Evolutionary conservation across 2,797 vertebrate genomes (phyloP).

Genomic region (Stomatorhinus walkeri): DNA sequence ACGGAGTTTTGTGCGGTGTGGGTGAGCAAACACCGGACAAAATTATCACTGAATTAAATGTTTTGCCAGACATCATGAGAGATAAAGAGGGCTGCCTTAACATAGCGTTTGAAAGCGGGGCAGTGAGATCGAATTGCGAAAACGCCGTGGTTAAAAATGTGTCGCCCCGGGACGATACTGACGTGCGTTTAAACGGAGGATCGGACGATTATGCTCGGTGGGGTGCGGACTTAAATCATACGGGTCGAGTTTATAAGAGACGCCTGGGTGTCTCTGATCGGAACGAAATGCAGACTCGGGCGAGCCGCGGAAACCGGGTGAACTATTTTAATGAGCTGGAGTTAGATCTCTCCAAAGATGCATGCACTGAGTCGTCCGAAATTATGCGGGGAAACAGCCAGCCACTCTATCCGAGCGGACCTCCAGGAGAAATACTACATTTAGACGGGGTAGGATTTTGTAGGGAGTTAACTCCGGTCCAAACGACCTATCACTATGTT

Average conservation of each 20-base stretch:
- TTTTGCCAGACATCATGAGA: conserved; percentile 50
- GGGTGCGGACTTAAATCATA: conserved; percentile 34
- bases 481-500: background rate
- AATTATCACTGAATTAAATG: conserved; percentile 42
- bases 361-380: conserved; percentile 16
- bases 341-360: background rate
- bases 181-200: conserved; percentile 24
- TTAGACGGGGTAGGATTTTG: background rate
- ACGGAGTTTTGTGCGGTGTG: conserved; percentile 55
- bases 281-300: conserved; percentile 36
- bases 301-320: conserved; percentile 23
- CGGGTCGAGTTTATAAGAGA: conserved; percentile 45
- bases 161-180: conserved; percentile 13
- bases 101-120: conserved; percentile 35
- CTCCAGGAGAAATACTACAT: conserved; percentile 51
- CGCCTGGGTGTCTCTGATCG: conserved; percentile 50
- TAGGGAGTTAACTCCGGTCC: background rate
- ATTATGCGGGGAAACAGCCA: conserved; percentile 35
- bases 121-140: conserved; percentile 25
- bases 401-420: conserved; percentile 40
- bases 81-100: conserved; percentile 53
- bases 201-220: conserved; percentile 16
- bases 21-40: conserved; percentile 35
- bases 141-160: conserved; percentile 17
- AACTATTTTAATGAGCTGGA: conserved; percentile 31